A percentile compares a stretch with the other conserved stretches of the same genome.
Conservation (phyloP, 2,888 invertebrate genomes). For the Catotricha subobsoleta region DNA sequence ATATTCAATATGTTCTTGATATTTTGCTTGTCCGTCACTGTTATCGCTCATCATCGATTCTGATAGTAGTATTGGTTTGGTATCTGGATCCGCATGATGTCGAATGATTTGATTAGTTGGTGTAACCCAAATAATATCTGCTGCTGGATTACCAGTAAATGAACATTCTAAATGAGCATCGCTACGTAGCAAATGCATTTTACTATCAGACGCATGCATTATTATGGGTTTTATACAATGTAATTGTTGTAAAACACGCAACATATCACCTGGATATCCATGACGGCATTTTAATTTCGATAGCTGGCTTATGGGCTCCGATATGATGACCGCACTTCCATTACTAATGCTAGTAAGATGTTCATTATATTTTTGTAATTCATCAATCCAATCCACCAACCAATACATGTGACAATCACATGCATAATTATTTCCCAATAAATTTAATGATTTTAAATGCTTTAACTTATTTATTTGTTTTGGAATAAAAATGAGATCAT, state of each 20-base stretch:
- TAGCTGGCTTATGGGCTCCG: not conserved
- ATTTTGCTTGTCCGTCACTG: conserved; percentile 7
- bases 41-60: not conserved
- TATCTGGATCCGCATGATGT: conserved; percentile 54
- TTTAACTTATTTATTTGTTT: conserved; percentile 45
- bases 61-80: conserved; percentile 18
- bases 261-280: conserved; percentile 49
- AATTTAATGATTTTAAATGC: conserved; percentile 42
- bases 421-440: conserved; percentile 61
- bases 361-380: conserved; percentile 24
- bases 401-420: conserved; percentile 77
- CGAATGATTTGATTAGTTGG: conserved; percentile 53
- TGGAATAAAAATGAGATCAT: conserved; percentile 52
- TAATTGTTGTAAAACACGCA: conserved; percentile 48
- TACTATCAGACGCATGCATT: conserved; percentile 39
- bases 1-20: conserved; percentile 20
- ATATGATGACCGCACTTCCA: conserved; percentile 43
- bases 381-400: conserved; percentile 46
- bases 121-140: conserved; percentile 74
- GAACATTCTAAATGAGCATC: conserved; percentile 60
- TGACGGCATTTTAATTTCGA: conserved; percentile 45
- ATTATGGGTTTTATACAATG: conserved; percentile 50
- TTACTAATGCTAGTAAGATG: conserved; percentile 23
- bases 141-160: conserved; percentile 55
- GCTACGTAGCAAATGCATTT: conserved; percentile 42